Conservation (phyloP, 2,888 invertebrate genomes). For the Pachycephus smyrnensis region DNA sequence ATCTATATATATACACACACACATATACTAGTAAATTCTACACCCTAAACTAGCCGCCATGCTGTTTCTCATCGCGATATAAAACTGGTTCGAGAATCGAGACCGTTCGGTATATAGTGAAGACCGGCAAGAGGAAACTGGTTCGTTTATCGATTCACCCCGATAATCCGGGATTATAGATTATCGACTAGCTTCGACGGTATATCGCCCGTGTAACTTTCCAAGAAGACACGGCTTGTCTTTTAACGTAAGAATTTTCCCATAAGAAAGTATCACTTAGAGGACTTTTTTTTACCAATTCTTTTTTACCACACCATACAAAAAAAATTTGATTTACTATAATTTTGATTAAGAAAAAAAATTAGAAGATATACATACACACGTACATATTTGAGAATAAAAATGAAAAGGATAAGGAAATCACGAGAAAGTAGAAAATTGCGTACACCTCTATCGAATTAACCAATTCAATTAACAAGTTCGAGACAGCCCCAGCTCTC, state of each 20-base stretch:
- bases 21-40: neutral
- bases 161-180: neutral
- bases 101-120: neutral
- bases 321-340: neutral
- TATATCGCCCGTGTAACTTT: neutral
- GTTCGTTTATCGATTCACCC: neutral
- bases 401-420: conserved; percentile 15
- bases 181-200: neutral
- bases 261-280: neutral
- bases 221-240: neutral
- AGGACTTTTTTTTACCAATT: neutral
- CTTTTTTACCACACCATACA: neutral
- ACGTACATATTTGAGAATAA: conserved; percentile 18
- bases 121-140: neutral
- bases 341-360: neutral
- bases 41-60: neutral
- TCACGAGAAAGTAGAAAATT: conserved; percentile 33
- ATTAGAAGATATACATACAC: neutral
- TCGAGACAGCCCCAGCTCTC: conserved; percentile 42
- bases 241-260: neutral
- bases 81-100: neutral
- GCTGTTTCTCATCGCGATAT: neutral
- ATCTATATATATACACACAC: too few relatives aligned
- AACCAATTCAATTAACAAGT: conserved; percentile 60
- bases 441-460: conserved; percentile 50